Conservation (phyloP, 2,888 invertebrate species). For the Rapana venosa region DNA sequence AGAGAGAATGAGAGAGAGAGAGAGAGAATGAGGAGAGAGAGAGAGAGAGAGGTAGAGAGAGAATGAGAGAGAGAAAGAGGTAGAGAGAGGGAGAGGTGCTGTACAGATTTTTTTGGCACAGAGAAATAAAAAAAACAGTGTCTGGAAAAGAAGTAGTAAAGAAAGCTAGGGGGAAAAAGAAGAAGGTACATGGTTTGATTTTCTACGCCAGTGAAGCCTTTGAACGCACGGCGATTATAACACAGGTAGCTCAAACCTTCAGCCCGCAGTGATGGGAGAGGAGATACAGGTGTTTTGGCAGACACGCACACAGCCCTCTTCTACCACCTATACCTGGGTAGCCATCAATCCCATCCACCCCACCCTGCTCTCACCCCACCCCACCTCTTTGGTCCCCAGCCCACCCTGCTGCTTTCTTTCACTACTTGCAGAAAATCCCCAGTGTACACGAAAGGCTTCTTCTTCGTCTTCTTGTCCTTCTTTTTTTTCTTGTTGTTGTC, state of each 20-base stretch:
- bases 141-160: background rate
- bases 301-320: background rate
- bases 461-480: background rate
- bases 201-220: background rate
- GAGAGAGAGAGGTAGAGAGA: too few relatives aligned
- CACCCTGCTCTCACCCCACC: too few relatives aligned
- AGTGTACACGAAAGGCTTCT: background rate
- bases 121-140: too few relatives aligned
- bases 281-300: background rate
- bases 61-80: too few relatives aligned
- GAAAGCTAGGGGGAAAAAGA: background rate
- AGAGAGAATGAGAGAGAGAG: too few relatives aligned
- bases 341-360: too few relatives aligned
- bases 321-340: background rate
- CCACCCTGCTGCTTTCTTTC: too few relatives aligned
- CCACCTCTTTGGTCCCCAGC: background rate
- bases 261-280: background rate
- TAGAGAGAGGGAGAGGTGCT: too few relatives aligned
- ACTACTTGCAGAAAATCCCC: background rate
- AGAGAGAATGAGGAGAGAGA: too few relatives aligned
- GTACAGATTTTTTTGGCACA: too few relatives aligned
- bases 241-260: constrained; percentile 7
- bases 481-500: background rate
- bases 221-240: background rate
- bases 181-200: constrained; percentile 6